Conservation (phyloP, 1,140 invertebrate genomes). For the Achroia grisella region DNA sequence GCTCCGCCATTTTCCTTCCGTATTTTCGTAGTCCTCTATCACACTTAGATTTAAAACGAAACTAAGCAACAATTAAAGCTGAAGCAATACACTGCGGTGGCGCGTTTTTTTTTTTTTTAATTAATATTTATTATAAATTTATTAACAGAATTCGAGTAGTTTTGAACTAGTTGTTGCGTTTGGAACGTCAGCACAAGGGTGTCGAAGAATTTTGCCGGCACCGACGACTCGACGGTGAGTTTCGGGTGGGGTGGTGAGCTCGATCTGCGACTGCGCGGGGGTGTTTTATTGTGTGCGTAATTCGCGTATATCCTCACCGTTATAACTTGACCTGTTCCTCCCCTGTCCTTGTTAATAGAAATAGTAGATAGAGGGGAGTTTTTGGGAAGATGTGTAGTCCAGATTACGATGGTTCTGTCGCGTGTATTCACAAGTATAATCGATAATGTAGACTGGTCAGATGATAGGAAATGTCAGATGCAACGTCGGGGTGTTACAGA, state of each 20-base stretch:
- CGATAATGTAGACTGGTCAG: slow-evolving; percentile 60
- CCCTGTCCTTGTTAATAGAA: not conserved
- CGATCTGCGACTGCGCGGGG: slow-evolving; percentile 47
- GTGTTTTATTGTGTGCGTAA: slow-evolving; percentile 38
- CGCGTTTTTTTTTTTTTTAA: slow-evolving; percentile 29
- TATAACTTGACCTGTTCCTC: slow-evolving; percentile 24
- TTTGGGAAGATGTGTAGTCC: slow-evolving; percentile 23
- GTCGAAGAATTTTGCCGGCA: slow-evolving; percentile 63
- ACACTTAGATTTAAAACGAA: slow-evolving; percentile 26
- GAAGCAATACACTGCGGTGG: slow-evolving; percentile 35
- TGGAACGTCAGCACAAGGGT: slow-evolving; percentile 48
- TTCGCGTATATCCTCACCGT: slow-evolving; percentile 32
- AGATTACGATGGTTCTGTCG: slow-evolving; percentile 23
- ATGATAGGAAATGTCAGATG: slow-evolving; percentile 63
- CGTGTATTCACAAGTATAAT: slow-evolving; percentile 60
- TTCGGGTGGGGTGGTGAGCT: slow-evolving; percentile 47
- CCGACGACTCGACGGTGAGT: slow-evolving; percentile 31
- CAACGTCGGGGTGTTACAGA: slow-evolving; percentile 24
- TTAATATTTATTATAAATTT: slow-evolving; percentile 25
- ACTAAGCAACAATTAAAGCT: slow-evolving; percentile 59
- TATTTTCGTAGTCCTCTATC: slow-evolving; percentile 8
- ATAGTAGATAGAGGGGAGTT: not conserved
- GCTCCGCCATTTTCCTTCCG: slow-evolving; percentile 50
- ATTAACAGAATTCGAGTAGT: slow-evolving; percentile 21
- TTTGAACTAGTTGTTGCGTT: slow-evolving; percentile 57